Evolutionary conservation across 2,797 vertebrate genomes (phyloP).

Genomic region (Danionella dracula): DNA sequence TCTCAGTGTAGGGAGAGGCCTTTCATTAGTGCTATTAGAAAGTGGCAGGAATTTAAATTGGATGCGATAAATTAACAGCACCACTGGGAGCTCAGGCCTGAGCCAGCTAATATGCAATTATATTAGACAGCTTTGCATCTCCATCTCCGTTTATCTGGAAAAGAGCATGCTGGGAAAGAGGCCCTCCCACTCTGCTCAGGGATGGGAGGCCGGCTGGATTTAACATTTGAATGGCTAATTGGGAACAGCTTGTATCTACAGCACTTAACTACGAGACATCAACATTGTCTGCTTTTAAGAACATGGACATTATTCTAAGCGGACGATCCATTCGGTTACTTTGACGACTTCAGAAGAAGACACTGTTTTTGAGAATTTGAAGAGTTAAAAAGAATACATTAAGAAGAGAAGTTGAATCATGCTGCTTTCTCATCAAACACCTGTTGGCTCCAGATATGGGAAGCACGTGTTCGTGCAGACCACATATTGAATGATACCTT

Average conservation of each 20-base stretch:
- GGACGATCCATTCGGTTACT: background rate
- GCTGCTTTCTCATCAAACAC: constrained; percentile 16
- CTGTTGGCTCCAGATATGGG: constrained; percentile 1
- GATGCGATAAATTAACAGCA: constrained; percentile 56
- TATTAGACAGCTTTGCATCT: constrained; percentile 46
- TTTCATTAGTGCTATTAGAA: constrained; percentile 49
- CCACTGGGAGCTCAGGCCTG: constrained; percentile 45
- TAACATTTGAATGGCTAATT: constrained; percentile 34
- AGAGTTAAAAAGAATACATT: constrained; percentile 1
- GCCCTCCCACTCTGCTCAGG: constrained; percentile 5
- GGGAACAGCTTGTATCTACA: constrained; percentile 19
- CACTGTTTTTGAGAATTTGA: background rate
- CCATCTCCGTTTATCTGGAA: constrained; percentile 33
- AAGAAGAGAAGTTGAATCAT: background rate
- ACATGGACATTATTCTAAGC: background rate
- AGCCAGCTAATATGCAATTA: constrained; percentile 52
- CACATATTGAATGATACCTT: background rate
- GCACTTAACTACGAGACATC: constrained; percentile 9
- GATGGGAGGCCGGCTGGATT: constrained; percentile 24
- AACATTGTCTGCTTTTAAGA: background rate
- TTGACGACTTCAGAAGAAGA: background rate
- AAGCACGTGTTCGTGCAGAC: constrained; percentile 1
- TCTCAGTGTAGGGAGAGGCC: constrained; percentile 11
- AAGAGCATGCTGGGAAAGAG: constrained; percentile 2
- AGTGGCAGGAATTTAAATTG: constrained; percentile 55